Conservation (phyloP, 1,140 invertebrate species). For the Saccostrea cuccullata region DNA sequence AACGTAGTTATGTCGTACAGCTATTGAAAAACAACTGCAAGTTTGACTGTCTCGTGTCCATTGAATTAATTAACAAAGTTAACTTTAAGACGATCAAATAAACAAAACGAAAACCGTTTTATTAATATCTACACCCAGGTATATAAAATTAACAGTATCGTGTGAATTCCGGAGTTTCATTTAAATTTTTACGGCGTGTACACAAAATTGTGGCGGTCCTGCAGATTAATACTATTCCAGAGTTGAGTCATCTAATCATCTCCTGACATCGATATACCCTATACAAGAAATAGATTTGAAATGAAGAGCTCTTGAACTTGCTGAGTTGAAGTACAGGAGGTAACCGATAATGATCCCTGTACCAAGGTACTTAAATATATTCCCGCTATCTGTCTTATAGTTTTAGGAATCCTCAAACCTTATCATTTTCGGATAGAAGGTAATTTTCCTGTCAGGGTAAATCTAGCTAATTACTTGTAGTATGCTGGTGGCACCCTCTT, state of each 20-base stretch:
- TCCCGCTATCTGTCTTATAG: background rate
- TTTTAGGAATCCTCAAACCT: background rate
- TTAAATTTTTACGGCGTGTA: background rate
- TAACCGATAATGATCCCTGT: conserved; percentile 5
- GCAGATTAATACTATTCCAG: background rate
- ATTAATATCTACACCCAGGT: background rate
- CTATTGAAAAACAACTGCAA: too few relatives aligned
- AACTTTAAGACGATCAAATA: background rate
- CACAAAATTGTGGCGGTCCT: background rate
- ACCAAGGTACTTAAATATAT: background rate
- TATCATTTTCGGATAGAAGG: conserved; percentile 32
- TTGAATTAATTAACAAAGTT: background rate
- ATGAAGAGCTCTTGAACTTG: conserved; percentile 11
- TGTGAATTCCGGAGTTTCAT: background rate
- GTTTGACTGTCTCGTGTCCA: background rate
- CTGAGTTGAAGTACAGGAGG: conserved; percentile 26
- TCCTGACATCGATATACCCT: conserved; percentile 12
- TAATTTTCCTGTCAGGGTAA: conserved; percentile 26
- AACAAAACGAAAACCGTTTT: background rate
- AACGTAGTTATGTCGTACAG: too few relatives aligned
- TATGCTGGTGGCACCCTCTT: conserved; percentile 26
- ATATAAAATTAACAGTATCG: conserved; percentile 9
- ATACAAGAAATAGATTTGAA: conserved; percentile 27
- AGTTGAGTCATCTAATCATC: conserved; percentile 24
- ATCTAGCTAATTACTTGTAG: conserved; percentile 19